These are phyloP conservation scores for Bilobella aurantiaca DNA, from an alignment of 1,140 invertebrate species.

Conservation along the genomic window DNA sequence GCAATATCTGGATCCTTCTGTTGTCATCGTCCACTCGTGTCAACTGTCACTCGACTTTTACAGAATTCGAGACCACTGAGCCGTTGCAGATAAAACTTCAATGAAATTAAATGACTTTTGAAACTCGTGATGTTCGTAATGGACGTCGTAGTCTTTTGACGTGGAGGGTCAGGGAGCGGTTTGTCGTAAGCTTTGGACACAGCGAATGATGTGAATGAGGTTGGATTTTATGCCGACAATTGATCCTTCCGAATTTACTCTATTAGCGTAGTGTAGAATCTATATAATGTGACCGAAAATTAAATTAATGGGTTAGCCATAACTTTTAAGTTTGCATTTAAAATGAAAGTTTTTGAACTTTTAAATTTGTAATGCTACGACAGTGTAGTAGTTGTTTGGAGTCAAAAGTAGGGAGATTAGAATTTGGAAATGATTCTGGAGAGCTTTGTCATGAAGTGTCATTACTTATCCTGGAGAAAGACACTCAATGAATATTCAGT, in stretches of 20 bases:
- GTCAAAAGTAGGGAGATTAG: not conserved
- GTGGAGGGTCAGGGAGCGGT: too few species aligned
- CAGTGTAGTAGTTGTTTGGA: not conserved
- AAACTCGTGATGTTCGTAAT: not conserved
- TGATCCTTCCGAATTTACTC: too few species aligned
- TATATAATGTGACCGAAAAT: too few species aligned
- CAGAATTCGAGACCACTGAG: too few species aligned
- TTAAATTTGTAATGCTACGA: not conserved
- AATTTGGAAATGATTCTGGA: not conserved
- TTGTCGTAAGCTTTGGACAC: too few species aligned
- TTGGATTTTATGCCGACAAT: too few species aligned
- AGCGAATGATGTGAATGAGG: too few species aligned
- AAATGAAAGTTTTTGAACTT: too few species aligned
- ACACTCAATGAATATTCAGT: slow-evolving; percentile 1
- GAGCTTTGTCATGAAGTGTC: slow-evolving; percentile 6
- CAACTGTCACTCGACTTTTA: not conserved
- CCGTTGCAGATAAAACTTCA: not conserved
- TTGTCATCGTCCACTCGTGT: not conserved
- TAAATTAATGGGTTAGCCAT: too few species aligned
- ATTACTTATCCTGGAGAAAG: not conserved
- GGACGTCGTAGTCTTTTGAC: not conserved
- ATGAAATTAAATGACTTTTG: slow-evolving; percentile 8
- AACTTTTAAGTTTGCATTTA: too few species aligned
- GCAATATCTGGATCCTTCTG: not conserved
- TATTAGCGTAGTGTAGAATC: too few species aligned